A percentile compares a stretch with the other conserved stretches of the same genome.
Evolutionary conservation across 2,888 invertebrate genomes (phyloP).

Genomic region (Scaptomyza parva): DNA sequence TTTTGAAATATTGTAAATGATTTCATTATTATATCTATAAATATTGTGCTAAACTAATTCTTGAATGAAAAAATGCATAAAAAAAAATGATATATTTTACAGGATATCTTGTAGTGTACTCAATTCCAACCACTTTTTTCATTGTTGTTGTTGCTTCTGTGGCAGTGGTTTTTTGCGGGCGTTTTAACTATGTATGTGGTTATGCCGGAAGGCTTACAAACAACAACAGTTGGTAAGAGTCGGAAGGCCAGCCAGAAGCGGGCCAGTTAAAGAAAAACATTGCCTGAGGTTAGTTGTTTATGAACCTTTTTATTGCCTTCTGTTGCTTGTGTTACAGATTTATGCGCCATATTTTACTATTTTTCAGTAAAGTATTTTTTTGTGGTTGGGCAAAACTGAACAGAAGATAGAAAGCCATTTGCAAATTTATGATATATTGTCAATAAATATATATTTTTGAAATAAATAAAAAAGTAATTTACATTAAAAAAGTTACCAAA

Average conservation of each 20-base stretch:
- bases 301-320: slow-evolving; percentile 72
- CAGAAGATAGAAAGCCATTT: neutral
- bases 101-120: slow-evolving; percentile 15
- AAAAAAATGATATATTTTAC: neutral
- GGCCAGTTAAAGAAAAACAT: slow-evolving; percentile 45
- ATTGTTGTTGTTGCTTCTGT: slow-evolving; percentile 19
- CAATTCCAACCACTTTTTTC: neutral
- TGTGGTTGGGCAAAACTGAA: slow-evolving; percentile 23
- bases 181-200: slow-evolving; percentile 44
- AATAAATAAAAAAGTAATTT: neutral
- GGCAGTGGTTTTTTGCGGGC: slow-evolving; percentile 55
- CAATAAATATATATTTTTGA: neutral
- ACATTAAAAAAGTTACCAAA: too few relatives aligned
- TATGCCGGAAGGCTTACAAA: slow-evolving; percentile 18
- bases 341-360: slow-evolving; percentile 65
- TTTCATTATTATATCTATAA: too few relatives aligned
- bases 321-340: slow-evolving; percentile 61
- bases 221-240: slow-evolving; percentile 10
- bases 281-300: slow-evolving; percentile 76
- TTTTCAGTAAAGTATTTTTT: slow-evolving; percentile 40
- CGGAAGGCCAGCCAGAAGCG: slow-evolving; percentile 8
- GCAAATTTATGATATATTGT: neutral
- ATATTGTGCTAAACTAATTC: too few relatives aligned
- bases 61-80: neutral
- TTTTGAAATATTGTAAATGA: too few relatives aligned